These are phyloP conservation scores for Diabrotica virgifera DNA, from an alignment of 1,140 invertebrate genomes.

Conservation along the genomic window DNA sequence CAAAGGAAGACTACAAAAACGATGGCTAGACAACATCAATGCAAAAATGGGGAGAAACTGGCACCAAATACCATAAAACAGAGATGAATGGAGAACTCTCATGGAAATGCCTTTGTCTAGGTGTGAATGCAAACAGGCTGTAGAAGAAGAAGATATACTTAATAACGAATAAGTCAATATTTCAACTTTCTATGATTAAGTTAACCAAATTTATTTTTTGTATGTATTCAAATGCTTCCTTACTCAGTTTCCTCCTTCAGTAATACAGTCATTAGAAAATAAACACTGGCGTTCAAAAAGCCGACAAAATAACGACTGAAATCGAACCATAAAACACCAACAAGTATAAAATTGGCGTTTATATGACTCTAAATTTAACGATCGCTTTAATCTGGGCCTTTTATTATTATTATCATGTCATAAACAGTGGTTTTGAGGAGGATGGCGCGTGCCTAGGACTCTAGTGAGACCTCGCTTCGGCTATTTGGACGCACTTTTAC, in stretches of 20 bases:
- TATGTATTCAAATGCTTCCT: too few relatives aligned
- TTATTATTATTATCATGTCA: slow-evolving; percentile 44
- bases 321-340: slow-evolving; percentile 31
- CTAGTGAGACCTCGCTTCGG: slow-evolving; percentile 33
- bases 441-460: slow-evolving; percentile 43
- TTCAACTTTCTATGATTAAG: too few relatives aligned
- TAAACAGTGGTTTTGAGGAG: slow-evolving; percentile 42
- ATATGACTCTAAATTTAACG: slow-evolving; percentile 45
- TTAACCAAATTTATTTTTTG: too few relatives aligned
- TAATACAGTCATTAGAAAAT: slow-evolving; percentile 26
- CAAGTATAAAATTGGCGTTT: slow-evolving; percentile 46
- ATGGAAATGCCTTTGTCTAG: too few relatives aligned
- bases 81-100: too few relatives aligned
- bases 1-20: too few relatives aligned
- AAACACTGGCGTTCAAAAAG: slow-evolving; percentile 27
- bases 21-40: too few relatives aligned
- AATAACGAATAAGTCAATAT: too few relatives aligned
- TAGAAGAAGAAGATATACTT: too few relatives aligned
- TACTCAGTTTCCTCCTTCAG: background rate
- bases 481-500: slow-evolving; percentile 46
- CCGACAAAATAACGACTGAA: slow-evolving; percentile 27
- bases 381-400: slow-evolving; percentile 43
- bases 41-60: too few relatives aligned
- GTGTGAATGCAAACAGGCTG: too few relatives aligned
- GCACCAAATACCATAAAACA: too few relatives aligned